Evolutionary conservation across 2,888 invertebrate genomes (phyloP).

Genomic region (Limnephilus auricula): DNA sequence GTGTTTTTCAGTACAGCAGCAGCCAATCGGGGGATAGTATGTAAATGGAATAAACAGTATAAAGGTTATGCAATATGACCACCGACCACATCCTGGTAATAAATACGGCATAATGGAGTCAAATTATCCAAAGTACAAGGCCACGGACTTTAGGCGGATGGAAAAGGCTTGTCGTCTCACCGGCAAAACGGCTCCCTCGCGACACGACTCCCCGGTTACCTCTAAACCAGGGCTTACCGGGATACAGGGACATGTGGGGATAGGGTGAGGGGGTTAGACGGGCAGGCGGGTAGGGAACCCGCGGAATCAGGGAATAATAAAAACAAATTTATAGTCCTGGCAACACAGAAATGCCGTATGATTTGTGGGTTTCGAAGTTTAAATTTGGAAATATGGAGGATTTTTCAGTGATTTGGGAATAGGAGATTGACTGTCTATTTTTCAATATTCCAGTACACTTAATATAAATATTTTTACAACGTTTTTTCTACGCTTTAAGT

Average conservation of each 20-base stretch:
- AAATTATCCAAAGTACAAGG: conserved; percentile 31
- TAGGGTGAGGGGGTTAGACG: background rate
- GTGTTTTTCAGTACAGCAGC: background rate
- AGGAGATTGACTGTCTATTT: background rate
- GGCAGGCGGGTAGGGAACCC: background rate
- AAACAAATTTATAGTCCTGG: background rate
- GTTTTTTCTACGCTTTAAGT: background rate
- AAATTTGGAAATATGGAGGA: background rate
- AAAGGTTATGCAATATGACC: conserved; percentile 26
- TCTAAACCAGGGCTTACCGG: conserved; percentile 37
- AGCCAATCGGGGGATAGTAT: background rate
- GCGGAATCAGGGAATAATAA: background rate
- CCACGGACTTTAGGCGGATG: conserved; percentile 48
- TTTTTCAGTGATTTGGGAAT: background rate
- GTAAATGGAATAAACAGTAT: background rate
- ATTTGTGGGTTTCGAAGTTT: background rate
- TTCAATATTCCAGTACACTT: background rate
- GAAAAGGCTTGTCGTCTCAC: conserved; percentile 55
- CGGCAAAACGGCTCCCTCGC: conserved; percentile 46
- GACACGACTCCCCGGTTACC: conserved; percentile 24
- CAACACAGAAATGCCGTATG: background rate
- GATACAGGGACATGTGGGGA: background rate
- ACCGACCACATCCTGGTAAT: conserved; percentile 36
- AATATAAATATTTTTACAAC: background rate
- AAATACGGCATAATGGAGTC: conserved; percentile 34